Evolutionary conservation across 2,888 invertebrate genomes (phyloP).

Genomic region (Ceratothoa steindachneri): DNA sequence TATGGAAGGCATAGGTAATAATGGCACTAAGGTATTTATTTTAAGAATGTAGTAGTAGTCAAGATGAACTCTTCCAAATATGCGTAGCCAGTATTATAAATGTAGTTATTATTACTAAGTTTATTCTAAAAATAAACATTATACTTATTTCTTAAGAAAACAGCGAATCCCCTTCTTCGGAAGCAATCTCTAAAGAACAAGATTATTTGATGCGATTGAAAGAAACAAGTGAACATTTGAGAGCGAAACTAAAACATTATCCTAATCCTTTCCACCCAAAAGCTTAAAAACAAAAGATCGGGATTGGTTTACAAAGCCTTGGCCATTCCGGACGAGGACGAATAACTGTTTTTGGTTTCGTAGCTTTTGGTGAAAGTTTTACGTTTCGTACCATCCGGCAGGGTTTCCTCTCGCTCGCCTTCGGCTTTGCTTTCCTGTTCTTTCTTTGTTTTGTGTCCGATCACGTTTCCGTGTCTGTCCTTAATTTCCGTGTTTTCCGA

Average conservation of each 20-base stretch:
- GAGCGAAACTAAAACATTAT: neutral
- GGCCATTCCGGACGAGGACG: constrained; percentile 33
- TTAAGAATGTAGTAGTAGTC: too few species aligned
- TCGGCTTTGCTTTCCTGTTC: constrained; percentile 44
- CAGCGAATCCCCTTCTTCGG: too few species aligned
- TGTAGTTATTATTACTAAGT: too few species aligned
- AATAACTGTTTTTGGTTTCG: constrained; percentile 42
- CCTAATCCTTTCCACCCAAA: too few species aligned
- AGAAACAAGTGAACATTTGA: neutral
- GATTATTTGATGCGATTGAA: too few species aligned
- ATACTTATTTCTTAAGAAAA: too few species aligned
- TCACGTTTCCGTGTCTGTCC: constrained; percentile 36
- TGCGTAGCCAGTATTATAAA: too few species aligned
- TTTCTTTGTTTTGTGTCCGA: constrained; percentile 36
- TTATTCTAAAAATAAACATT: too few species aligned
- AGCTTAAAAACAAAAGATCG: neutral
- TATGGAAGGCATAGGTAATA: too few species aligned
- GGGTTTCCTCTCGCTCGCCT: constrained; percentile 34
- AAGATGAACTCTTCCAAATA: too few species aligned
- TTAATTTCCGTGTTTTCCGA: constrained; percentile 36
- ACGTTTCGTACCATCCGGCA: constrained; percentile 44
- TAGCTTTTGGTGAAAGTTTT: constrained; percentile 46
- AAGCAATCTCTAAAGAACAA: too few species aligned
- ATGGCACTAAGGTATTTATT: too few species aligned
- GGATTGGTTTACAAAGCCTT: constrained; percentile 32